A percentile compares a stretch with the other conserved stretches of the same genome.
These are phyloP conservation scores for Calliphora vicina DNA, from an alignment of 1,140 invertebrate species.

Conservation along the genomic window DNA sequence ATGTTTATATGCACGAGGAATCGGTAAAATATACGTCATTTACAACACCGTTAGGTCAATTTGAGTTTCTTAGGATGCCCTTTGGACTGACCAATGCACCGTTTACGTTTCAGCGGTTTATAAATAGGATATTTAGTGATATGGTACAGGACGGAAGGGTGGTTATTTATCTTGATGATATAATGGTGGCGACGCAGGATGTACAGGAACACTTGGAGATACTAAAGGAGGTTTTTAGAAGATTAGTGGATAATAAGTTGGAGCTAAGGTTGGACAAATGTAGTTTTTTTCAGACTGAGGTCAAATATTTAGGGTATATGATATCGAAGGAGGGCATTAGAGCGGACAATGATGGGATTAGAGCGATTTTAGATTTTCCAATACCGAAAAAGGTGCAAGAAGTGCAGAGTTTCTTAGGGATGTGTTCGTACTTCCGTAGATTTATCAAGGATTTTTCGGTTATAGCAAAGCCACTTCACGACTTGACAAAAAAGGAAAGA, in stretches of 20 bases:
- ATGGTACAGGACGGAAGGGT: conserved; percentile 18
- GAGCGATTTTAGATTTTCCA: conserved; percentile 34
- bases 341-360: conserved; percentile 34
- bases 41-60: conserved; percentile 43
- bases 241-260: conserved; percentile 38
- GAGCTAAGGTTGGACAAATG: conserved; percentile 46
- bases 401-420: conserved; percentile 24
- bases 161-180: conserved; percentile 44
- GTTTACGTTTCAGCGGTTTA: conserved; percentile 44
- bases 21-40: conserved; percentile 45
- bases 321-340: conserved; percentile 41
- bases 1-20: conserved; percentile 41
- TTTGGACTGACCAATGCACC: conserved; percentile 45
- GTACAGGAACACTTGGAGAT: conserved; percentile 42
- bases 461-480: conserved; percentile 37
- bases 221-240: conserved; percentile 40
- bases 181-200: conserved; percentile 40
- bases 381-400: conserved; percentile 25
- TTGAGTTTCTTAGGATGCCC: conserved; percentile 51
- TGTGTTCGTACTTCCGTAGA: conserved; percentile 35
- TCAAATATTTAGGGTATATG: conserved; percentile 43
- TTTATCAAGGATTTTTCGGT: conserved; percentile 37
- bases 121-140: conserved; percentile 42
- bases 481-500: conserved; percentile 27
- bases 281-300: conserved; percentile 38